These are phyloP conservation scores for Seladonia tumulorum DNA, from an alignment of 2,888 invertebrate species.

Conservation along the genomic window DNA sequence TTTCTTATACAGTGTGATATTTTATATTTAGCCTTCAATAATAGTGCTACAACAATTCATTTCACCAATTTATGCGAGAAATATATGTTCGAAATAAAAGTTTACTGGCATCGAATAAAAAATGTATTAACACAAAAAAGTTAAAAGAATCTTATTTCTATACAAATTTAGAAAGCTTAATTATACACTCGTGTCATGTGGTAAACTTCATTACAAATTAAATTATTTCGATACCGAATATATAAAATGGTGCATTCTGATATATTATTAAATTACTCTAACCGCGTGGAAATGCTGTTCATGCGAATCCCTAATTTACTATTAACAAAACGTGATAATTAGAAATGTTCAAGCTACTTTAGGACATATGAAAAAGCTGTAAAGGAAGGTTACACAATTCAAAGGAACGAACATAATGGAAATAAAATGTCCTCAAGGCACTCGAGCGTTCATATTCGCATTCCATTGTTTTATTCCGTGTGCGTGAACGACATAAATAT, in stretches of 20 bases:
- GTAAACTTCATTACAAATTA: no score
- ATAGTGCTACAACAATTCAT: neutral
- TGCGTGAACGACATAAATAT: neutral
- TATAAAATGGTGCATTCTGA: no score
- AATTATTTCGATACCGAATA: no score
- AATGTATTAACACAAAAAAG: neutral
- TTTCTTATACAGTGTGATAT: neutral
- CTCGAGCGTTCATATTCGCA: neutral
- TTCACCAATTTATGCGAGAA: neutral
- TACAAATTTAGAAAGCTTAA: no score
- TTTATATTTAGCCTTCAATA: neutral
- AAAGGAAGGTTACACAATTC: neutral
- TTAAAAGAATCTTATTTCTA: neutral
- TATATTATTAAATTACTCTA: no score
- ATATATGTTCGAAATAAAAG: neutral
- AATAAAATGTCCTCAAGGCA: neutral
- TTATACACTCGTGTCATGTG: no score
- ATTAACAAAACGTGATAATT: no score
- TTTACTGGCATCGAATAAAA: neutral
- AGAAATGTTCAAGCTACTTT: neutral
- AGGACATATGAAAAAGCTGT: neutral
- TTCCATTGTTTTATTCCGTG: neutral
- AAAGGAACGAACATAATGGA: neutral
- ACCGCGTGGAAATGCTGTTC: no score
- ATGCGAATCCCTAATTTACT: no score